Base-by-base conservation (phyloP, 2,797 vertebrate genomes). In the Notoglanidium macrostoma region DNA sequence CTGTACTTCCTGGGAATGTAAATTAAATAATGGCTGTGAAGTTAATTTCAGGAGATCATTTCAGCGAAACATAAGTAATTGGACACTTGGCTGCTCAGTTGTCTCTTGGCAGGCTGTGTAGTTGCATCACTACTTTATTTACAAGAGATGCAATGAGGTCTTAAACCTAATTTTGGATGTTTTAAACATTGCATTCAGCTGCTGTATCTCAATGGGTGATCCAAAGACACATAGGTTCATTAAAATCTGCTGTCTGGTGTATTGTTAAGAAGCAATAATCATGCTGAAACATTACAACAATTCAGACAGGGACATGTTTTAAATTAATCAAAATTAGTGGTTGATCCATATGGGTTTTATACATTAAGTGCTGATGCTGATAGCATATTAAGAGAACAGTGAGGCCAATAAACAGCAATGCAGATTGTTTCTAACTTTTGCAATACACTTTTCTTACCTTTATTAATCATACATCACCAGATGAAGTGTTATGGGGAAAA, bases 21-120 rank as follows among this genome's bases (percentile, higher is more conserved):
- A 80, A 59, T 80, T 80, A 59, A 44, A 61, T 80, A 80, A 59
- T 68, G 19, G 19, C 19, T 83, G 81, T 68, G 46, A 68, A 9
- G n/a, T 83, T 83, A 23, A 67, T 83, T 68, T 68, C 81, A 51
- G 26, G n/a, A 2, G 63, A 54, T 51, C 63, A 21, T 54, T 83
- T 68, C 29, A 65, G 44, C 26, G 59, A 49, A 67, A 51, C 59
- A 32, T 54, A 32, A 32, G n/a, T 83, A 72, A 84, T 84, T 73
- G 83, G 51, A 73, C 67, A 73, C 68, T 57, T 73, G 29, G 51
- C 32, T 84, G 35, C 68, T 44, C 68, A 4, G 35, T 46, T 61
- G 35, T 61, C 40, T 46, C 55, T 74, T 85, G 84, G 84, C 44
- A 65, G 57, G 44, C 44, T 51, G 73, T 14, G 15, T 49, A 14